These are phyloP conservation scores for Cyphomyrus plagiostoma DNA, from an alignment of 2,113 vertebrate species.

Conservation along the genomic window DNA sequence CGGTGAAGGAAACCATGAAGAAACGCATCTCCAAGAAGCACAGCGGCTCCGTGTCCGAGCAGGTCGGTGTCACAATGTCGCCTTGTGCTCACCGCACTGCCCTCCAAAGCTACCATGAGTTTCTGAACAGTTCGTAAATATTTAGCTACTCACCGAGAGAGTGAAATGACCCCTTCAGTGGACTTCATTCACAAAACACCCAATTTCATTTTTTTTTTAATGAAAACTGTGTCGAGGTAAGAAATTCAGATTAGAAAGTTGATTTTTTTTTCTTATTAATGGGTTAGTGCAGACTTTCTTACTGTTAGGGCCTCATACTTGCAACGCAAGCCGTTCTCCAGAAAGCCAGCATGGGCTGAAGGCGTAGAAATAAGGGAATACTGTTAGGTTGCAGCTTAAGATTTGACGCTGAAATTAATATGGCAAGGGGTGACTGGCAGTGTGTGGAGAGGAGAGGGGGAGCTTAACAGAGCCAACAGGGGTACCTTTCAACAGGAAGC, in stretches of 20 bases:
- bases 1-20: constrained; percentile 93
- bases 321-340: not conserved
- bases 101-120: not conserved
- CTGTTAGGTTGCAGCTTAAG: not conserved
- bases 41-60: constrained; percentile 72
- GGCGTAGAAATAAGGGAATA: not conserved
- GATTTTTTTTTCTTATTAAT: not conserved
- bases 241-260: not conserved
- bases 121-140: not conserved
- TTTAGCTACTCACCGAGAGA: not conserved
- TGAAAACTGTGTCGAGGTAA: not conserved
- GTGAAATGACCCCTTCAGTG: not conserved
- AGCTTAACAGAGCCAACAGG: not conserved
- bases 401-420: not conserved
- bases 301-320: not conserved
- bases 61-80: constrained; percentile 56
- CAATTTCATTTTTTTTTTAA: not conserved
- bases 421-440: not conserved
- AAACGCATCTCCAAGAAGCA: constrained; percentile 94
- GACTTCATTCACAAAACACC: not conserved
- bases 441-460: not conserved
- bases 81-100: not conserved
- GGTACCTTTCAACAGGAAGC: not conserved
- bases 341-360: not conserved
- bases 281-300: not conserved